These are phyloP conservation scores for Callospermophilus lateralis DNA, from an alignment of 2,113 vertebrate species.

Conservation along the genomic window DNA sequence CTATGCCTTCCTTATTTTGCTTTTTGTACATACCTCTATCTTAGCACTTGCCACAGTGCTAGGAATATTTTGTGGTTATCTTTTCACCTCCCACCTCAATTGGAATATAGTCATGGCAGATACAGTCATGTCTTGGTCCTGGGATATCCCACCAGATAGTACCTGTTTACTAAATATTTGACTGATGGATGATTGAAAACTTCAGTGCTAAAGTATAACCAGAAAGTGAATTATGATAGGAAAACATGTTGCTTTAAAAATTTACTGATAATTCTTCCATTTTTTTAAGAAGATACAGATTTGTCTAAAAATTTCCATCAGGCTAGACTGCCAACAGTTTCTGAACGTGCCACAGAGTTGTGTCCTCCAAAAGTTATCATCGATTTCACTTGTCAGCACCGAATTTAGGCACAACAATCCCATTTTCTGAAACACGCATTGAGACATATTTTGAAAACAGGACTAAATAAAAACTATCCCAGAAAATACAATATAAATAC, in stretches of 20 bases:
- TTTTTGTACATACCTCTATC: neutral
- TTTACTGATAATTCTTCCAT: neutral
- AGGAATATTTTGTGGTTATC: neutral
- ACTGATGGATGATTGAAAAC: neutral
- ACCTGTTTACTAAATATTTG: neutral
- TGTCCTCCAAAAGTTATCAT: neutral
- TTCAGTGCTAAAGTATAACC: neutral
- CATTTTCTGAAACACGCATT: neutral
- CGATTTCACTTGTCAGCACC: neutral
- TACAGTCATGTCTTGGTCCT: neutral
- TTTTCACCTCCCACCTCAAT: neutral
- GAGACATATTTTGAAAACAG: neutral
- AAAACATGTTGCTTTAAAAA: neutral
- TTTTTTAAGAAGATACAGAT: neutral
- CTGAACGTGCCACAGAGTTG: neutral
- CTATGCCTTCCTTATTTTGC: neutral
- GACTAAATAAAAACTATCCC: neutral
- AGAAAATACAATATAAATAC: neutral
- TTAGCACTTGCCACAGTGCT: neutral
- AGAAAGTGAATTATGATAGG: neutral
- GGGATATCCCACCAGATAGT: neutral
- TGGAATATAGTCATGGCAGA: neutral
- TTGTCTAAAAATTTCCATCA: conserved; percentile 17
- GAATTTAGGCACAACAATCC: neutral
- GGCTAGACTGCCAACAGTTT: neutral